Evolutionary conservation across 2,113 vertebrate genomes (phyloP), one percentile per base, ranked within the genome.

Genomic region (Ornithorhynchus anatinus): DNA sequence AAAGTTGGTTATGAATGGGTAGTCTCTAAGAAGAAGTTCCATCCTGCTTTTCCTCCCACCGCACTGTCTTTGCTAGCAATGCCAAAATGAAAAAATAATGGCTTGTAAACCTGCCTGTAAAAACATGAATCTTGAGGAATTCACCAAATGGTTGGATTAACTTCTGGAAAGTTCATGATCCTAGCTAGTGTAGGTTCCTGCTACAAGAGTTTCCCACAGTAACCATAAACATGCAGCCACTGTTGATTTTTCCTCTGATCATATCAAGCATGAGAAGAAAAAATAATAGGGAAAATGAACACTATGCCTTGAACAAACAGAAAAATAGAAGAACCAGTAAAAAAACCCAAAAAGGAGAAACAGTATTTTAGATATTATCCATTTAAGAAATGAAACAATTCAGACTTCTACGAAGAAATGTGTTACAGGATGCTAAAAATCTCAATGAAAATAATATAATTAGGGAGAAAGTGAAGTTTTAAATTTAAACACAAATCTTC

Each of bases 311-410:
- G 25, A 66, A 32, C 27, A 65, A 56, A 57, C 14, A 61, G 17
- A 69, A 19, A 62, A n/a, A n/a, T n/a, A n/a, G 3, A 16, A 71
- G 36, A 38, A 59, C 27, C 39, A 69, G 8, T 64, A 44, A 33
- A 81, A 77, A 75, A 56, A 38, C 27, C 76, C 71, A 71, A 61
- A 48, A 17, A 39, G 32, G 6, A 50, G 19, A 71, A 61, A 48
- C 17, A 39, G 32, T 7, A 50, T 20, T n/a, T 8, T 31, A 54
- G 39, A 63, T 57, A 74, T 35, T 57, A 35, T 72, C 47, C 42
- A 71, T 65, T 65, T 64, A 81, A 19, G 45, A 59, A 79, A 69
- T 66, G 71, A 81, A 81, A 62, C 52, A 80, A 65, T 52, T 47
- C 23, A 69, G 50, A 63, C 47, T 83, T 83, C 58, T 74, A 36